Evolutionary conservation across 2,113 vertebrate species (phyloP).

Genomic region (Leptodactylus fuscus): DNA sequence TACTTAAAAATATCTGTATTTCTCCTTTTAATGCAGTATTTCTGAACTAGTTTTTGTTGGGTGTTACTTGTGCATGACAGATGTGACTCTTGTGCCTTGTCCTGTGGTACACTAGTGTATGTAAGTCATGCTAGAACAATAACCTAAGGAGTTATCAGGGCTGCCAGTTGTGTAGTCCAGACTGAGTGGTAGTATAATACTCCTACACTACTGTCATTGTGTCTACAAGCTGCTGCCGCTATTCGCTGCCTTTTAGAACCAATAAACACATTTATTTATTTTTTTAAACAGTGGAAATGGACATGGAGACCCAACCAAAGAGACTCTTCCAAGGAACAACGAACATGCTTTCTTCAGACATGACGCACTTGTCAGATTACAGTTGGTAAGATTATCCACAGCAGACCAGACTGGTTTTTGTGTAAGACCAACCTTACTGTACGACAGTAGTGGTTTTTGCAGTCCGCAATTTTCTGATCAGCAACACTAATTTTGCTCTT

Average conservation of each 20-base stretch:
- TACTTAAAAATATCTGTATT: neutral
- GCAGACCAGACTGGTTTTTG: neutral
- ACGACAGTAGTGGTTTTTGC: too few relatives aligned
- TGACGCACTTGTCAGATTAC: slow-evolving; percentile 83
- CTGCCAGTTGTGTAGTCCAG: slow-evolving; percentile 65
- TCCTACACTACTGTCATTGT: slow-evolving; percentile 61
- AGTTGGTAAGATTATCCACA: slow-evolving; percentile 79
- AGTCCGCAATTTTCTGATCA: too few relatives aligned
- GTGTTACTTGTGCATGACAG: slow-evolving; percentile 65
- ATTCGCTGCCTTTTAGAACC: neutral
- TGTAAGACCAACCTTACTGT: too few relatives aligned
- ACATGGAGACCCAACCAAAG: slow-evolving; percentile 95
- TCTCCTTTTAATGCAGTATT: neutral
- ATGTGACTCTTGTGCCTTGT: slow-evolving; percentile 62
- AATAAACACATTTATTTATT: neutral
- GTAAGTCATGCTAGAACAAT: slow-evolving; percentile 64
- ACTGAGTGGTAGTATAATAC: slow-evolving; percentile 71
- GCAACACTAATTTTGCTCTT: too few relatives aligned
- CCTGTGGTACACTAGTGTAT: slow-evolving; percentile 60
- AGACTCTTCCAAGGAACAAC: slow-evolving; percentile 96
- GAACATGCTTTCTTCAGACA: slow-evolving; percentile 88
- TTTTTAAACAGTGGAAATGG: slow-evolving; percentile 66
- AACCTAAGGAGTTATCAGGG: slow-evolving; percentile 66
- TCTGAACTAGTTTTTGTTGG: neutral
- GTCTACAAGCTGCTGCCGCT: neutral